phyloP scores from a whole-genome alignment of 2,113 vertebrate species.

The Bungarus multicinctus region DNA sequence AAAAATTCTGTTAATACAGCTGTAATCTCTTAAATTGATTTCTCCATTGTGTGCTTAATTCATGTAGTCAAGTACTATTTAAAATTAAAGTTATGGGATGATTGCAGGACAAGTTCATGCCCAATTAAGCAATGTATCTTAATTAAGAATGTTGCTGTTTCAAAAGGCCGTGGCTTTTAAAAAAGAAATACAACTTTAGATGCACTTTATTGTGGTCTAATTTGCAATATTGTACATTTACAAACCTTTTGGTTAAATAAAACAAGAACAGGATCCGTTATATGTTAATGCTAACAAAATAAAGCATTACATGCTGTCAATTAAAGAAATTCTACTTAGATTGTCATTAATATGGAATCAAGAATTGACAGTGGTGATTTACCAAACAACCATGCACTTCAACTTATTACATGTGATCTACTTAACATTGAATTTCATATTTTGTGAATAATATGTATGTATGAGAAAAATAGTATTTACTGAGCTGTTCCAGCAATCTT shows the following conservation, averaged over 20 bases:
- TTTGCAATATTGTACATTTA: constrained; percentile 1
- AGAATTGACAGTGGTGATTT: background rate
- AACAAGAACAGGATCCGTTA: background rate
- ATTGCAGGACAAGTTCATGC: background rate
- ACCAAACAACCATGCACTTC: background rate
- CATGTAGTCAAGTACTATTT: background rate
- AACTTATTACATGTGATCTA: background rate
- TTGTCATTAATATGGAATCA: background rate
- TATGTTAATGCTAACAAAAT: background rate
- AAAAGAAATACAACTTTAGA: background rate
- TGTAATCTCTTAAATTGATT: background rate
- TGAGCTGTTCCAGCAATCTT: background rate
- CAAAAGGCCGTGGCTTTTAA: background rate
- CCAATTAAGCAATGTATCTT: background rate
- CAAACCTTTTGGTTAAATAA: background rate
- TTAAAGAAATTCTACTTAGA: constrained; percentile 3
- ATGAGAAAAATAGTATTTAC: background rate
- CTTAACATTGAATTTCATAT: background rate
- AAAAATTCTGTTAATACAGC: background rate
- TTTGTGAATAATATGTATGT: background rate
- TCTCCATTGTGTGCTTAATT: background rate
- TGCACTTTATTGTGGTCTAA: constrained; percentile 8
- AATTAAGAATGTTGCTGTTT: constrained; percentile 7
- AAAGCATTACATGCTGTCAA: constrained; percentile 11
- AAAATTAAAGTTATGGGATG: background rate